phyloP scores from a whole-genome alignment of 2,888 invertebrate species.

The Phrixothrix hirtus region DNA sequence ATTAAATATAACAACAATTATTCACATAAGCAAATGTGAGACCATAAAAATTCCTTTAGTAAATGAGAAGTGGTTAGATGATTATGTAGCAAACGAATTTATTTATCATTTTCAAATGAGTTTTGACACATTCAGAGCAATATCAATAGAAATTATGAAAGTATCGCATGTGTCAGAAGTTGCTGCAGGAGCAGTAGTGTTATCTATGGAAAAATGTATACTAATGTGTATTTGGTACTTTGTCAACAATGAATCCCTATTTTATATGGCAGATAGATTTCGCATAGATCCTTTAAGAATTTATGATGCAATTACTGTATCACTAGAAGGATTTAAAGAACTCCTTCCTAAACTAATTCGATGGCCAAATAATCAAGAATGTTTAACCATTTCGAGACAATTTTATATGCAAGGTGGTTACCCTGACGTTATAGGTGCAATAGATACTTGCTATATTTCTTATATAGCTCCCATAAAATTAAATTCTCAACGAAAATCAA shows the following conservation, averaged over 20 bases:
- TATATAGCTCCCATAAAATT: neutral
- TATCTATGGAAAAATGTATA: slow-evolving; percentile 4
- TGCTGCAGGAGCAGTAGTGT: neutral
- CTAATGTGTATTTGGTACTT: slow-evolving; percentile 3
- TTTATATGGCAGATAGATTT: neutral
- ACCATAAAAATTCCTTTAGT: neutral
- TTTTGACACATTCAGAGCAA: neutral
- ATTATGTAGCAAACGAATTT: slow-evolving; percentile 2
- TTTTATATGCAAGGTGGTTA: slow-evolving; percentile 3
- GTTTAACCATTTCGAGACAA: neutral
- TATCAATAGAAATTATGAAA: neutral
- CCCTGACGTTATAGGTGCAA: slow-evolving; percentile 1
- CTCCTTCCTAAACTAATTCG: slow-evolving; percentile 1
- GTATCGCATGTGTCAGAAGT: neutral
- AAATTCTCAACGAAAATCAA: neutral
- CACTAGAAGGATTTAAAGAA: neutral
- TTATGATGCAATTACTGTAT: slow-evolving; percentile 1
- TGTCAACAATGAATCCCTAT: neutral
- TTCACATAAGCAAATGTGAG: neutral
- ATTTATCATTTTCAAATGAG: neutral
- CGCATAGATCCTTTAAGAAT: neutral
- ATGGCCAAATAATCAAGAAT: neutral
- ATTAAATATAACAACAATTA: neutral
- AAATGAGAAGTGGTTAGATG: slow-evolving; percentile 1
- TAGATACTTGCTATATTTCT: neutral